phyloP scores from a whole-genome alignment of 2,113 vertebrate genomes.

The Sterna hirundo region DNA sequence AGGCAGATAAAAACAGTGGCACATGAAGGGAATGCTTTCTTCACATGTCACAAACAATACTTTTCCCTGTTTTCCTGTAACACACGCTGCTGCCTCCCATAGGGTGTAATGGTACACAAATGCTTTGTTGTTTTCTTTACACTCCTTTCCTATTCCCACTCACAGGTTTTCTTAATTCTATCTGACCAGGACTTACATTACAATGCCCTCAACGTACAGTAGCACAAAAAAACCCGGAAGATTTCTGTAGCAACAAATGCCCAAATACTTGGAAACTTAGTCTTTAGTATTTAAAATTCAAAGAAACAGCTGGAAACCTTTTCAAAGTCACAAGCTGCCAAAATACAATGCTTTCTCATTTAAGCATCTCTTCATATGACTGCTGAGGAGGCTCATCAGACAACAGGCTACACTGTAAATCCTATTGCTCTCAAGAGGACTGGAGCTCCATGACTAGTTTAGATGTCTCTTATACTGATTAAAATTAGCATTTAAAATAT shows the following conservation, averaged over 20 bases:
- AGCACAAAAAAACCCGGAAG: neutral
- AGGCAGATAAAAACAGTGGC: neutral
- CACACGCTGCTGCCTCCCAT: neutral
- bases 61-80: neutral
- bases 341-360: neutral
- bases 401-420: neutral
- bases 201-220: neutral
- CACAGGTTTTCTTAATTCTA: neutral
- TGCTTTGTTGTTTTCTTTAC: neutral
- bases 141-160: neutral
- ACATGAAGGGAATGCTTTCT: neutral
- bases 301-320: neutral
- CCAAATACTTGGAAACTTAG: neutral
- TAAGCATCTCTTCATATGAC: neutral
- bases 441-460: neutral
- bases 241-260: neutral
- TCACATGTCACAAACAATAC: neutral
- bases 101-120: neutral
- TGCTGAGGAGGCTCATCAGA: neutral
- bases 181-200: neutral
- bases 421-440: conserved; percentile 6
- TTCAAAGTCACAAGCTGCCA: neutral
- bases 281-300: neutral
- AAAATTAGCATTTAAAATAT: conserved; percentile 47
- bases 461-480: neutral